phyloP scores from a whole-genome alignment of 2,113 vertebrate species.

The Passer domesticus region DNA sequence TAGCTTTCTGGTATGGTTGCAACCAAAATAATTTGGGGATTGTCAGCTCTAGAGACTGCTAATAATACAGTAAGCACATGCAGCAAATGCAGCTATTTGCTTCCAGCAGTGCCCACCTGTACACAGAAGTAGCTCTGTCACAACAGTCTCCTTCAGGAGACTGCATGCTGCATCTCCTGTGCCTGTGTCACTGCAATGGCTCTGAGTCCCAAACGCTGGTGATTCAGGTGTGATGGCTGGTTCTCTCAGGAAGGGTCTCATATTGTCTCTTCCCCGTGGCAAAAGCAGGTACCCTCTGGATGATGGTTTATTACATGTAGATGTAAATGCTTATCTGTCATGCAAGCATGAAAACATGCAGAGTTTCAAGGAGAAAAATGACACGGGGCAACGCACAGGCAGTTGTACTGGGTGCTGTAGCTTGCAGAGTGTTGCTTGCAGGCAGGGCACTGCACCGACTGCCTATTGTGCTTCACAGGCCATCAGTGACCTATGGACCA shows the following conservation, averaged over 20 bases:
- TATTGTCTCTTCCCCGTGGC: neutral
- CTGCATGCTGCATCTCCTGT: neutral
- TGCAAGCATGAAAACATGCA: neutral
- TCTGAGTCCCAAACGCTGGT: neutral
- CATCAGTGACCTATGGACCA: neutral
- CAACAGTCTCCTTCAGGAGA: neutral
- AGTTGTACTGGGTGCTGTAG: neutral
- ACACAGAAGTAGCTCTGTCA: neutral
- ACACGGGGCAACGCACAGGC: neutral
- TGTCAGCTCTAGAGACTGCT: neutral
- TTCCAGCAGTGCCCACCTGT: neutral
- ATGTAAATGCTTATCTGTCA: slow-evolving; percentile 5
- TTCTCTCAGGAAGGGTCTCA: neutral
- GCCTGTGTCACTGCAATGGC: neutral
- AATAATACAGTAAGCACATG: neutral
- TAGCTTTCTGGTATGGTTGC: neutral
- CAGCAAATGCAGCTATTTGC: neutral
- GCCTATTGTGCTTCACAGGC: neutral
- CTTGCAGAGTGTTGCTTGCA: neutral
- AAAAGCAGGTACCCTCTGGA: neutral
- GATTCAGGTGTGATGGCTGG: neutral
- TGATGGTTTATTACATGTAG: neutral
- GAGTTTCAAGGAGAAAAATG: neutral
- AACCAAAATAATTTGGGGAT: neutral
- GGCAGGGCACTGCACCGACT: neutral